A percentile compares a stretch with the other conserved stretches of the same genome.
phyloP scores from a whole-genome alignment of 23 tunicate species.

The Ascidia mentula region DNA sequence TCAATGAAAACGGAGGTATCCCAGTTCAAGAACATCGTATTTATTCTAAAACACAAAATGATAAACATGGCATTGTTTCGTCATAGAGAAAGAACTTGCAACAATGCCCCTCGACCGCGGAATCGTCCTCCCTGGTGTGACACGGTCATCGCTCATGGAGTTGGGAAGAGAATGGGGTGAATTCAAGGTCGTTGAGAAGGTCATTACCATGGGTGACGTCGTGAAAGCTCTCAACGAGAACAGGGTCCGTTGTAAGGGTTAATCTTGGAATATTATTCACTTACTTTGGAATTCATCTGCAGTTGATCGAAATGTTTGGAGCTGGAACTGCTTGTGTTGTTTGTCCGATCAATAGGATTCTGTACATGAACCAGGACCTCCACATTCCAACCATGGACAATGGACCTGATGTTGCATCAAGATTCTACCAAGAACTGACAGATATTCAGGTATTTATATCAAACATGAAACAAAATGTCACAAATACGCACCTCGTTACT shows the following conservation, averaged over 20 bases:
- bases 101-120: constrained; percentile 92
- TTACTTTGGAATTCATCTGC: constrained; percentile 7
- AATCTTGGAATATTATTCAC: not conserved
- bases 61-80: no score
- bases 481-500: no score
- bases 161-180: constrained; percentile 77
- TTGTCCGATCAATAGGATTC: constrained; percentile 80
- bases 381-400: constrained; percentile 85
- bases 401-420: constrained; percentile 70
- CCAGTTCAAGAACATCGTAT: no score
- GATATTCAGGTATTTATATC: constrained; percentile 81
- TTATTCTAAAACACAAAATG: no score
- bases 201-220: constrained; percentile 87
- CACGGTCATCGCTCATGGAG: constrained; percentile 71
- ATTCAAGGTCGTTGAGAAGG: constrained; percentile 82
- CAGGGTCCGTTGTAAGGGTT: constrained; percentile 48
- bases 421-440: constrained; percentile 67
- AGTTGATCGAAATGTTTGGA: constrained; percentile 95
- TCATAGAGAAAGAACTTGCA: constrained; percentile 86
- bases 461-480: no score
- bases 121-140: constrained; percentile 94
- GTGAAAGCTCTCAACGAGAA: constrained; percentile 70
- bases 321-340: constrained; percentile 99
- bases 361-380: constrained; percentile 68
- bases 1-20: constrained; percentile 91